Conservation (phyloP, 2,888 invertebrate genomes). For the Hydrotaea diabolus region DNA sequence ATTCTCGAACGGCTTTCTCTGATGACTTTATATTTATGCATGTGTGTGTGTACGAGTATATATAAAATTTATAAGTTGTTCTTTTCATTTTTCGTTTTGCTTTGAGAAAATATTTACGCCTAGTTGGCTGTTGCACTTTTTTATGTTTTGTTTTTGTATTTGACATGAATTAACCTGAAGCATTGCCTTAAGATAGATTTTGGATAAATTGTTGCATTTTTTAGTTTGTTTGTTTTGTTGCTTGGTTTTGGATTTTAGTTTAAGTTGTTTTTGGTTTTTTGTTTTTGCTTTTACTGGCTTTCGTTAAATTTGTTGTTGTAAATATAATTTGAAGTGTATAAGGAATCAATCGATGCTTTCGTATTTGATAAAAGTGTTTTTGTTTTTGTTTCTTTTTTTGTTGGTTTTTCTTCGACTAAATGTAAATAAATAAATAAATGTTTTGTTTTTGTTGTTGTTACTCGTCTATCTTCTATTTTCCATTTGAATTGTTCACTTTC, state of each 20-base stretch:
- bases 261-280: slow-evolving; percentile 17
- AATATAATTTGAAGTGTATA: slow-evolving; percentile 51
- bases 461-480: slow-evolving; percentile 26
- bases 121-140: slow-evolving; percentile 29
- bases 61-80: slow-evolving; percentile 8
- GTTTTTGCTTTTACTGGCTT: slow-evolving; percentile 30
- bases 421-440: slow-evolving; percentile 41
- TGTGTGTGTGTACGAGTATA: slow-evolving; percentile 13
- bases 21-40: not conserved
- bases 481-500: slow-evolving; percentile 42
- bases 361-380: slow-evolving; percentile 55
- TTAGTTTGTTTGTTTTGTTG: slow-evolving; percentile 25
- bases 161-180: slow-evolving; percentile 56
- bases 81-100: no score
- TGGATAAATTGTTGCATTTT: slow-evolving; percentile 33
- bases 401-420: slow-evolving; percentile 49
- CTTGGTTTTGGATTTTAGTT: slow-evolving; percentile 2
- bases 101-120: slow-evolving; percentile 34
- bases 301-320: slow-evolving; percentile 21
- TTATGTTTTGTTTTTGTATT: slow-evolving; percentile 22
- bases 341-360: slow-evolving; percentile 65
- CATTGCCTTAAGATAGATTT: slow-evolving; percentile 32
- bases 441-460: not conserved
- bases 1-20: not conserved
- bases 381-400: no score